Evolutionary conservation across 2,113 vertebrate genomes (phyloP).

Genomic region (Cochlearius cochlearius): DNA sequence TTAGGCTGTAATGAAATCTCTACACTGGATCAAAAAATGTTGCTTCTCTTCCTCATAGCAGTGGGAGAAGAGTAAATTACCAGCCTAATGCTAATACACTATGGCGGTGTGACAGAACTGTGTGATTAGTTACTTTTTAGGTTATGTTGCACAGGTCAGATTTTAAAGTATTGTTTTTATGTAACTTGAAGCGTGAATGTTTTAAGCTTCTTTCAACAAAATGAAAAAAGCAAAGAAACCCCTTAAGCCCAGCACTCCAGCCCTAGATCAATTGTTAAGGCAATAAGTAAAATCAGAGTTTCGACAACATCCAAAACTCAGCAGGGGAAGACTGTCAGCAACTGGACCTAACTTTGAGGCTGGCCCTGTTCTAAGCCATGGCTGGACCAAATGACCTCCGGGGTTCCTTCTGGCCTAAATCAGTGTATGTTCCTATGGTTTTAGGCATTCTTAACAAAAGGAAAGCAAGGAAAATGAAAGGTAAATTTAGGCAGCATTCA

Average conservation of each 20-base stretch:
- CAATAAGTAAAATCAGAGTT: background rate
- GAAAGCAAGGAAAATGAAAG: background rate
- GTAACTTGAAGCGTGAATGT: fast-evolving
- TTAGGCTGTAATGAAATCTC: background rate
- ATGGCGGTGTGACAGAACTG: background rate
- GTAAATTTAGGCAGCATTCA: background rate
- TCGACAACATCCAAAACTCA: background rate
- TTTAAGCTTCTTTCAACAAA: background rate
- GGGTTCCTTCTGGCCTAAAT: background rate
- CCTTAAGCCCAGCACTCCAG: background rate
- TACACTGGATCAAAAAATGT: background rate
- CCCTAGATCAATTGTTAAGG: background rate
- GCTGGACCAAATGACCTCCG: background rate
- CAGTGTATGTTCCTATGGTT: background rate
- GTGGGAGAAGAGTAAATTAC: background rate
- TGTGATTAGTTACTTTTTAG: background rate
- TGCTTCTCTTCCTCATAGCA: background rate
- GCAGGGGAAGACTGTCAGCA: background rate
- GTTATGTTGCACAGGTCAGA: background rate
- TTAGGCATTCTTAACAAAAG: background rate
- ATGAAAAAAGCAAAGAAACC: fast-evolving
- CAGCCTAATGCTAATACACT: background rate
- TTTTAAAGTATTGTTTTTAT: background rate
- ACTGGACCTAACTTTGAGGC: background rate
- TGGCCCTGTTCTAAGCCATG: background rate